Evolutionary conservation across 2,797 vertebrate species (phyloP).

Genomic region (Martes flavigula): DNA sequence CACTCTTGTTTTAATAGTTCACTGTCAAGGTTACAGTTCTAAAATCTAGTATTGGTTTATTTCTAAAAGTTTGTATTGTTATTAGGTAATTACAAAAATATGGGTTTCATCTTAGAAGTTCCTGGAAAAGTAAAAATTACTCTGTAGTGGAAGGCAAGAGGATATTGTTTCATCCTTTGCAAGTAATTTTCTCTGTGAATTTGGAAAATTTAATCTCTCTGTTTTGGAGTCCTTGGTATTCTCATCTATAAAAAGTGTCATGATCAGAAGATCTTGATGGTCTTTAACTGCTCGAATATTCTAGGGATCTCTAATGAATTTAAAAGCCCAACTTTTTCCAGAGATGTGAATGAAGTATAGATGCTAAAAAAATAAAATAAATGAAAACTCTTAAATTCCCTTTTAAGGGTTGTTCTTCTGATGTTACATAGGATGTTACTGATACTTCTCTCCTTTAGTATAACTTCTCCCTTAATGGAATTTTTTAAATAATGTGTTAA

Average conservation of each 20-base stretch:
- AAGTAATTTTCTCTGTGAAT: neutral
- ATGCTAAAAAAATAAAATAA: slow-evolving; percentile 7
- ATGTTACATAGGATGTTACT: neutral
- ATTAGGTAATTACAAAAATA: slow-evolving; percentile 49
- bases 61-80: slow-evolving; percentile 38
- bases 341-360: neutral
- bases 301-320: neutral
- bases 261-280: neutral
- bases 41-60: slow-evolving; percentile 13
- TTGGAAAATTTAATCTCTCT: neutral
- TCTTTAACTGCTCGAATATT: slow-evolving; percentile 8
- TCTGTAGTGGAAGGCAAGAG: neutral
- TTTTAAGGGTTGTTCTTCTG: slow-evolving; percentile 20
- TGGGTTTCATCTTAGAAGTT: slow-evolving; percentile 19
- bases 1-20: slow-evolving; percentile 19
- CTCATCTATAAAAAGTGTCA: neutral
- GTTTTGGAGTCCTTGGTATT: neutral
- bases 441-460: slow-evolving; percentile 2
- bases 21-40: slow-evolving; percentile 12
- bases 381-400: neutral
- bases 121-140: slow-evolving; percentile 24
- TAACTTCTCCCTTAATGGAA: slow-evolving; percentile 29
- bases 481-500: slow-evolving; percentile 45
- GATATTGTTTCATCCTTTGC: neutral
- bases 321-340: neutral